These are phyloP conservation scores for Geopemphigus sp. DNA, from an alignment of 1,140 invertebrate genomes.

Conservation along the genomic window DNA sequence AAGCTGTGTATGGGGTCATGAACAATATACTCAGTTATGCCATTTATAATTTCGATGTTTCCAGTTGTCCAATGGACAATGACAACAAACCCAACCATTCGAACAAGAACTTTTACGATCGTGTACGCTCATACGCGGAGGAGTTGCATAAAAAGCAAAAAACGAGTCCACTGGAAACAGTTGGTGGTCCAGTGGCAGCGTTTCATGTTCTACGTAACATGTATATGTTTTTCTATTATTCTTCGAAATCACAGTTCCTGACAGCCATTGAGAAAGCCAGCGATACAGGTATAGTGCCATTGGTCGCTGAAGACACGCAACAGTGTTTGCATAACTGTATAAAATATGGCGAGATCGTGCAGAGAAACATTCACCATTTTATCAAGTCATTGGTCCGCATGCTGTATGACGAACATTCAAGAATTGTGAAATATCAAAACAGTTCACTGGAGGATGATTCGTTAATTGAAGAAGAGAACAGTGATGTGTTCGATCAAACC, in stretches of 20 bases:
- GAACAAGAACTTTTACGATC: slow-evolving; percentile 9
- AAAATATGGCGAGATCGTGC: slow-evolving; percentile 12
- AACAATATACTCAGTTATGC: slow-evolving; percentile 21
- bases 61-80: background rate
- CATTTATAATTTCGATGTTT: slow-evolving; percentile 25
- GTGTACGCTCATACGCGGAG: background rate
- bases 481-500: slow-evolving; percentile 22
- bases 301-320: background rate
- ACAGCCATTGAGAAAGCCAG: background rate
- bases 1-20: slow-evolving; percentile 8
- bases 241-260: background rate
- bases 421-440: background rate
- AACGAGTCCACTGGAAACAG: background rate
- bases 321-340: slow-evolving; percentile 6
- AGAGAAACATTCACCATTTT: background rate
- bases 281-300: slow-evolving; percentile 7
- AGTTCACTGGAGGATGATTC: slow-evolving; percentile 15
- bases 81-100: background rate
- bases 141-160: background rate
- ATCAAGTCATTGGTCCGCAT: background rate
- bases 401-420: slow-evolving; percentile 16
- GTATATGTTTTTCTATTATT: slow-evolving; percentile 25
- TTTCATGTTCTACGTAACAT: slow-evolving; percentile 3
- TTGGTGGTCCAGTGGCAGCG: slow-evolving; percentile 12
- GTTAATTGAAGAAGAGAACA: slow-evolving; percentile 29